These are phyloP conservation scores for Scortum barcoo DNA, from an alignment of 2,113 vertebrate genomes.

Conservation along the genomic window DNA sequence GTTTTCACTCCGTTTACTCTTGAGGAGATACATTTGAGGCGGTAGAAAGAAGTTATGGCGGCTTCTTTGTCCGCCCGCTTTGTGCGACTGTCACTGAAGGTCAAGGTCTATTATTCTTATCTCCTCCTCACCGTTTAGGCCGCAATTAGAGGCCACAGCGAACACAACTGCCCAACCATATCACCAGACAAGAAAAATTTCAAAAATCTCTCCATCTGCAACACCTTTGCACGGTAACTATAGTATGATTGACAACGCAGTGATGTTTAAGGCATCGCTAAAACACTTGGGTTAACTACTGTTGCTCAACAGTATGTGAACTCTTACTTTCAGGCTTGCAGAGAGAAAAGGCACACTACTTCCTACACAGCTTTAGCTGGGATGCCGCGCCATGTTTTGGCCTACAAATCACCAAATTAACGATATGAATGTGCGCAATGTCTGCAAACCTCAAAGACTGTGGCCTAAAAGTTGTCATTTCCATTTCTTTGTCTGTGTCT, in stretches of 20 bases:
- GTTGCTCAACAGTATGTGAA: not conserved
- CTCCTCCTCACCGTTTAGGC: conserved; percentile 60
- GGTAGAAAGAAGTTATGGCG: conserved; percentile 34
- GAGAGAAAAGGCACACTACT: not conserved
- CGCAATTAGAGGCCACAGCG: conserved; percentile 66
- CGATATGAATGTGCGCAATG: not conserved
- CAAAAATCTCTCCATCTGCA: too few relatives aligned
- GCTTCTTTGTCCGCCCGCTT: conserved; percentile 60
- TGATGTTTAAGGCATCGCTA: too few relatives aligned
- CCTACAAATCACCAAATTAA: not conserved
- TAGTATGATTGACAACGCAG: too few relatives aligned
- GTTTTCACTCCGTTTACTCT: conserved; percentile 26
- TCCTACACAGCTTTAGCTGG: not conserved
- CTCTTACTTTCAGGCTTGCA: not conserved
- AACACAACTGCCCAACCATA: not conserved
- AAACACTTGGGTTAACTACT: not conserved
- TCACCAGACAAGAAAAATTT: not conserved
- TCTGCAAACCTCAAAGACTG: not conserved
- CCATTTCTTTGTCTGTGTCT: too few relatives aligned
- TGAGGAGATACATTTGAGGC: conserved; percentile 17
- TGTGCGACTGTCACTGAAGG: conserved; percentile 66
- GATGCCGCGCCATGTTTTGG: not conserved
- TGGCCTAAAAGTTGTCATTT: too few relatives aligned
- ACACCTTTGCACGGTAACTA: too few relatives aligned
- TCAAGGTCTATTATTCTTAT: conserved; percentile 78